Conservation (phyloP, 2,113 vertebrate species). For the Lucifuga dentata region DNA sequence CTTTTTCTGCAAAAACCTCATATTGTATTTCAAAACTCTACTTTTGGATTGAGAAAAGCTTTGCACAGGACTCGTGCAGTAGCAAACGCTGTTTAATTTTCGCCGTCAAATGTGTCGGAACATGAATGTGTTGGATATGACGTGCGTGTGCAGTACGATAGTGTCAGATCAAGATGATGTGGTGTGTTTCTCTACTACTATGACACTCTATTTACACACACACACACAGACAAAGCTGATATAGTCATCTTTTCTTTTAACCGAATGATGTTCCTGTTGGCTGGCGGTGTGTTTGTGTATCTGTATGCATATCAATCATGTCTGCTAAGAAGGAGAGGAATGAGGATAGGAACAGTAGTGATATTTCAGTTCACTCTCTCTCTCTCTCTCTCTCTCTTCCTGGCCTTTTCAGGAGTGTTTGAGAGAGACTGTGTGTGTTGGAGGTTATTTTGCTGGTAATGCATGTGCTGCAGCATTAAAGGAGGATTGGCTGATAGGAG, state of each 20-base stretch:
- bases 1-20: too few species aligned
- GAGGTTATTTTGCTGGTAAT: constrained; percentile 71
- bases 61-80: neutral
- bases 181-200: constrained; percentile 18
- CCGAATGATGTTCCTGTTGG: constrained; percentile 31
- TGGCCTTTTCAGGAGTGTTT: constrained; percentile 73
- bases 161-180: constrained; percentile 20
- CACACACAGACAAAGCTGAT: neutral
- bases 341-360: constrained; percentile 28
- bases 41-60: too few species aligned
- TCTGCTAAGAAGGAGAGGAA: constrained; percentile 33
- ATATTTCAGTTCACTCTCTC: constrained; percentile 21
- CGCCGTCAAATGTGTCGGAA: constrained; percentile 3
- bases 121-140: neutral
- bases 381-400: constrained; percentile 46
- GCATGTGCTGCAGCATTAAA: constrained; percentile 74
- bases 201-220: constrained; percentile 3
- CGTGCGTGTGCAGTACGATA: neutral
- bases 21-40: too few species aligned
- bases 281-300: constrained; percentile 44
- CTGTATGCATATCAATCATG: constrained; percentile 51
- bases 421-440: constrained; percentile 10
- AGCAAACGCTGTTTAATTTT: too few species aligned
- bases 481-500: constrained; percentile 72
- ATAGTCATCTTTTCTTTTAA: constrained; percentile 20